Conservation (phyloP, 2,113 vertebrate species). For the Neotoma lepida region DNA sequence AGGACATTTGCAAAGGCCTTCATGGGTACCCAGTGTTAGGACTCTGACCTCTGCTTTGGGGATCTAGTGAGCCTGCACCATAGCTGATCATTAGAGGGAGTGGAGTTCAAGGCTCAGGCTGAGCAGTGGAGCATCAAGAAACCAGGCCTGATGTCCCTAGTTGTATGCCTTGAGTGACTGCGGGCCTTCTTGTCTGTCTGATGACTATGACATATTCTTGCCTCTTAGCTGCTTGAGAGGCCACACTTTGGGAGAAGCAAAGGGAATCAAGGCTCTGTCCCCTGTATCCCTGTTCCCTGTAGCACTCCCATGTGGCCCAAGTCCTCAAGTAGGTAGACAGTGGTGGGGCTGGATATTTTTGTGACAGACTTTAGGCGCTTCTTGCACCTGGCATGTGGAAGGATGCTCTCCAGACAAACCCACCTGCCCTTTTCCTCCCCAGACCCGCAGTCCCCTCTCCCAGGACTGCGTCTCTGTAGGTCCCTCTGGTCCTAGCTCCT, state of each 20-base stretch:
- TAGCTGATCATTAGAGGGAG: accelerated
- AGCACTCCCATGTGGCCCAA: background rate
- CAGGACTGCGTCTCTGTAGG: background rate
- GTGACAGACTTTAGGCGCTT: background rate
- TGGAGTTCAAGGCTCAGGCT: background rate
- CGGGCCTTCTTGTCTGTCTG: background rate
- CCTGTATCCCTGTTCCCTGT: background rate
- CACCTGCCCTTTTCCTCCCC: background rate
- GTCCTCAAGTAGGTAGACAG: background rate
- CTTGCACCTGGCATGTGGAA: background rate
- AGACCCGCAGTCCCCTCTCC: background rate
- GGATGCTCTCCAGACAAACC: background rate
- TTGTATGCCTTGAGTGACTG: background rate
- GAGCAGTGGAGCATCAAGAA: background rate
- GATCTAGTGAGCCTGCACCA: accelerated
- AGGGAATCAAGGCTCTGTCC: background rate
- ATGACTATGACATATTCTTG: accelerated
- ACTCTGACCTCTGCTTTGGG: background rate
- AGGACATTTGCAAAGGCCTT: background rate
- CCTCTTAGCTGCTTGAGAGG: background rate
- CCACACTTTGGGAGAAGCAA: background rate
- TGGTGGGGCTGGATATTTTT: conserved; percentile 22
- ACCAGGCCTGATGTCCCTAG: background rate
- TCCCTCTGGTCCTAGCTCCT: background rate
- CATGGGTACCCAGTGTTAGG: background rate